Percentiles rank a stretch among this genome's conserved stretches.
phyloP scores from a whole-genome alignment of 35 echinoderm and acorn worm genomes.

The Stichopus chloronotus region DNA sequence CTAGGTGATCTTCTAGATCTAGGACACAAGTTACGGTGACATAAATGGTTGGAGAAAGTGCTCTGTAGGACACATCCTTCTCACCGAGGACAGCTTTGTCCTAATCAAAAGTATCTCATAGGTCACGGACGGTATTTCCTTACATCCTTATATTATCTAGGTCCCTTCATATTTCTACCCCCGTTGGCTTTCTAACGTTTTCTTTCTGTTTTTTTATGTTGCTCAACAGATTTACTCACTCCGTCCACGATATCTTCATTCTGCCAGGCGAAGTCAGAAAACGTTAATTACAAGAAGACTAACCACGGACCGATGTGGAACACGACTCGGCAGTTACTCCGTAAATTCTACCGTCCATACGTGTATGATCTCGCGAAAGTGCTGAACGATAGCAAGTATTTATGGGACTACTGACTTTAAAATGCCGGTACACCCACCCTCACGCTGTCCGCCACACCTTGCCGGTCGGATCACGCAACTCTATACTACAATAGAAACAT shows the following conservation, averaged over 20 bases:
- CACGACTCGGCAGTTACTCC: neutral
- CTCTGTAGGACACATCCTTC: too few species aligned
- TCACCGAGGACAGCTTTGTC: too few species aligned
- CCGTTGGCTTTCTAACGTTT: neutral
- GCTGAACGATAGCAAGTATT: neutral
- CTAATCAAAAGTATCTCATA: too few species aligned
- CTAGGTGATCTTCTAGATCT: too few species aligned
- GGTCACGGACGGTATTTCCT: too few species aligned
- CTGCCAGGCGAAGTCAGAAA: neutral
- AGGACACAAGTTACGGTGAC: too few species aligned
- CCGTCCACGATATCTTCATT: neutral
- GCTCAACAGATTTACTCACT: neutral
- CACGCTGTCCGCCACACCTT: too few species aligned
- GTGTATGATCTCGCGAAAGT: neutral
- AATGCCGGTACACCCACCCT: too few species aligned
- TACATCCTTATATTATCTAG: too few species aligned
- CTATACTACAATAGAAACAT: too few species aligned
- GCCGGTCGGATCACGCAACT: too few species aligned
- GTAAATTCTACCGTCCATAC: conserved; percentile 1
- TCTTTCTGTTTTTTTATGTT: neutral
- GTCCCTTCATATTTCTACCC: neutral
- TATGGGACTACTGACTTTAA: neutral
- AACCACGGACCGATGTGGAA: neutral
- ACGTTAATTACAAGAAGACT: neutral
- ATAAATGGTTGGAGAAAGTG: too few species aligned